A percentile compares a stretch with the other conserved stretches of the same genome.
phyloP scores from a whole-genome alignment of 2,888 invertebrate genomes.

The Phorcus lineatus region DNA sequence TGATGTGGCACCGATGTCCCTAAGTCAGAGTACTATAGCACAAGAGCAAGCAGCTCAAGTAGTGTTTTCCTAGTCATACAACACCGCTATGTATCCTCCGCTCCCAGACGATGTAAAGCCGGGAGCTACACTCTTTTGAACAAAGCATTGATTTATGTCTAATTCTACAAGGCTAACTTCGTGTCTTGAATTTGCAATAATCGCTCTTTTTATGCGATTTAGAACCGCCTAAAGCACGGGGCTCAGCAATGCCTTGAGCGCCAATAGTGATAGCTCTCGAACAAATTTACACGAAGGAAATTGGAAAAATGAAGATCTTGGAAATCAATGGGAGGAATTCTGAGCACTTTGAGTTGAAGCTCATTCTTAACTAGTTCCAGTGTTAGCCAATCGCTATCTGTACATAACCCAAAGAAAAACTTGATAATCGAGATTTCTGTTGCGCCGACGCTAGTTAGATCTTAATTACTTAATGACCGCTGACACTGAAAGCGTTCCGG shows the following conservation, averaged over 20 bases:
- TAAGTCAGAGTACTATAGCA: too few species aligned
- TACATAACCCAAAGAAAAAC: conserved; percentile 1
- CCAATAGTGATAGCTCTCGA: neutral
- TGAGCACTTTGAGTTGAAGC: neutral
- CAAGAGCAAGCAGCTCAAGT: too few species aligned
- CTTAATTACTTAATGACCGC: conserved; percentile 10
- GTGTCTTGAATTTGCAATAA: conserved; percentile 15
- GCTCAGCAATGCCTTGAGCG: neutral
- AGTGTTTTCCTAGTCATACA: too few species aligned
- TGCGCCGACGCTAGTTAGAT: neutral
- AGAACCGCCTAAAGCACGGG: conserved; percentile 3
- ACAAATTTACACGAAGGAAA: conserved; percentile 13
- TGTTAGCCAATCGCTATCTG: neutral
- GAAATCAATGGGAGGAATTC: neutral
- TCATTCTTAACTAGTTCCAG: neutral
- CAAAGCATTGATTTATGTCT: neutral
- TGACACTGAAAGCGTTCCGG: neutral
- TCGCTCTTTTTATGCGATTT: conserved; percentile 10
- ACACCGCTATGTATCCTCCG: too few species aligned
- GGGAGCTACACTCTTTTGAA: neutral
- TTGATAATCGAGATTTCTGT: conserved; percentile 8
- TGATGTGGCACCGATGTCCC: too few species aligned
- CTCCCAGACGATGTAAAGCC: neutral
- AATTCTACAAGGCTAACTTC: conserved; percentile 8
- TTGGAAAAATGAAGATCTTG: neutral